A percentile compares a stretch with the other conserved stretches of the same genome.
phyloP scores from a whole-genome alignment of 2,888 invertebrate genomes.

The Sympetrum striolatum region DNA sequence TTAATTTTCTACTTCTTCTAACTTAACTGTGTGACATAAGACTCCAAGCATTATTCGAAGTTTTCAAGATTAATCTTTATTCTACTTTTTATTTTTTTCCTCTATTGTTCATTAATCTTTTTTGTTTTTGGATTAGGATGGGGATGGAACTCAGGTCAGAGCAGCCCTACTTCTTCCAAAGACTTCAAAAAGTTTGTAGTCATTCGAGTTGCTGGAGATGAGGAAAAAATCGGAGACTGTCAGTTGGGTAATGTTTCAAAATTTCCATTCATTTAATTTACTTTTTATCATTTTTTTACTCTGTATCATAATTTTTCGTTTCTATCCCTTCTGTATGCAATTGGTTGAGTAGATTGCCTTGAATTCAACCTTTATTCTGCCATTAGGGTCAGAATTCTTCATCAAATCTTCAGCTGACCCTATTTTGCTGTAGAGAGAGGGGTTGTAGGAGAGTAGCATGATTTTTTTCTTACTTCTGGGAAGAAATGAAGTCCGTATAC shows the following conservation, averaged over 20 bases:
- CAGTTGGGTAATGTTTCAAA: conserved; percentile 45
- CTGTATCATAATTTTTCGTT: too few relatives aligned
- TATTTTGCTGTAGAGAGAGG: too few relatives aligned
- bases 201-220: conserved; percentile 64
- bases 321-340: too few relatives aligned
- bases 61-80: not conserved
- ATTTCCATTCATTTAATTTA: not conserved
- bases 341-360: too few relatives aligned
- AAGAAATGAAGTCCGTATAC: too few relatives aligned
- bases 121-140: conserved; percentile 56
- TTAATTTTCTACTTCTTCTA: too few relatives aligned
- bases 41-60: not conserved
- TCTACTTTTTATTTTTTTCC: not conserved
- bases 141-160: conserved; percentile 64
- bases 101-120: not conserved
- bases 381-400: too few relatives aligned
- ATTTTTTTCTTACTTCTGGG: too few relatives aligned
- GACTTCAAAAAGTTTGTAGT: conserved; percentile 71
- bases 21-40: not conserved
- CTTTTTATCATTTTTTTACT: not conserved
- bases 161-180: conserved; percentile 61
- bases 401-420: too few relatives aligned
- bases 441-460: too few relatives aligned
- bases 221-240: conserved; percentile 60
- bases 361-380: too few relatives aligned